These are phyloP conservation scores for Belonocnema kinseyi DNA, from an alignment of 1,140 invertebrate species.

Conservation along the genomic window DNA sequence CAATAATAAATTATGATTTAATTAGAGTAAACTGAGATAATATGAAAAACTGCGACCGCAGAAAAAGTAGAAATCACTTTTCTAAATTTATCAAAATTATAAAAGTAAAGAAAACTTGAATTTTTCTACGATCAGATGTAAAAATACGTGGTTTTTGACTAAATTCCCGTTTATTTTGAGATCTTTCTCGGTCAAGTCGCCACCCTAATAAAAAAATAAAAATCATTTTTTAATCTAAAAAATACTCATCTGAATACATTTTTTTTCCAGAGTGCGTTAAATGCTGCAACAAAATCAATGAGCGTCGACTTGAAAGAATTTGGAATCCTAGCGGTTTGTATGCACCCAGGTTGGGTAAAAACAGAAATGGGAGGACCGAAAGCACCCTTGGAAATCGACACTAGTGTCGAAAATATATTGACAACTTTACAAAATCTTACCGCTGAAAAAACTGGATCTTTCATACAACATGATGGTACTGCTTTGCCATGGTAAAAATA, in stretches of 20 bases:
- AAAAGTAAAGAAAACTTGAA: too few species aligned
- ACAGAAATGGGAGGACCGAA: constrained; percentile 91
- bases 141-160: too few species aligned
- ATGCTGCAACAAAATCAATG: constrained; percentile 90
- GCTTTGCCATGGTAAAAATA: constrained; percentile 82
- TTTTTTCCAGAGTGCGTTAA: constrained; percentile 83
- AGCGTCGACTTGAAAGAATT: constrained; percentile 86
- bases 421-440: constrained; percentile 79
- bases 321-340: constrained; percentile 83
- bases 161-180: too few species aligned
- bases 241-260: too few species aligned
- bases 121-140: too few species aligned
- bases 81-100: too few species aligned
- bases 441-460: constrained; percentile 83
- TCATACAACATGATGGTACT: constrained; percentile 86
- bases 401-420: constrained; percentile 81
- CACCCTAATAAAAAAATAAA: too few species aligned
- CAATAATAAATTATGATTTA: too few species aligned
- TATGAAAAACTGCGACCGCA: too few species aligned
- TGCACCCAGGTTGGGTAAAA: constrained; percentile 95
- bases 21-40: too few species aligned
- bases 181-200: too few species aligned
- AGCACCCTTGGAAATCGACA: constrained; percentile 83
- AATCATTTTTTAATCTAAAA: background rate
- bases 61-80: too few species aligned